These are phyloP conservation scores for Coryphaenoides rupestris DNA, from an alignment of 2,113 vertebrate species.

Conservation along the genomic window DNA sequence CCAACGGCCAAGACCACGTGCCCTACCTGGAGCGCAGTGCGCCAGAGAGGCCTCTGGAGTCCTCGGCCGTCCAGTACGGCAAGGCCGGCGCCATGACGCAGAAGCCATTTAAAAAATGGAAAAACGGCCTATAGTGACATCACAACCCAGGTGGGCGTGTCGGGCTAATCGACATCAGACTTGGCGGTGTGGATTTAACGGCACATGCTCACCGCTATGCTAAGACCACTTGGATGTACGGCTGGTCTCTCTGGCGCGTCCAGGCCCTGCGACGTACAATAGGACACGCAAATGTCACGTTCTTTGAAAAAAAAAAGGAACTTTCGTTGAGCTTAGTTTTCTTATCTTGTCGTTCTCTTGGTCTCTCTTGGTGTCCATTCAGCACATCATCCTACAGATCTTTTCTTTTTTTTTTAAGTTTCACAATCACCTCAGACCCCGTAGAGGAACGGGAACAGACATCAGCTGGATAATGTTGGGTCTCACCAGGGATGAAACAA, in stretches of 20 bases:
- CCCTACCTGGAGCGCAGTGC: constrained; percentile 62
- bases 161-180: no score
- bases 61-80: constrained; percentile 6
- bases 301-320: no score
- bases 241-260: no score
- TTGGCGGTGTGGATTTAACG: no score
- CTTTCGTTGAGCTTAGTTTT: no score
- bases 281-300: no score
- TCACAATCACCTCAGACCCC: constrained; percentile 28
- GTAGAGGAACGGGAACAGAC: not conserved
- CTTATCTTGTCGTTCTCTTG: constrained; percentile 17
- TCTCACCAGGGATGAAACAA: constrained; percentile 53
- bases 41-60: constrained; percentile 50
- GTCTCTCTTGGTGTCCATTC: not conserved
- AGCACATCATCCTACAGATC: constrained; percentile 11
- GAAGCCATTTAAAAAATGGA: no score
- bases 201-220: no score
- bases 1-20: constrained; percentile 76
- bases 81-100: constrained; percentile 55
- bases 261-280: no score
- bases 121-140: no score
- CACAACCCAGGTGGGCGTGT: no score
- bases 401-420: constrained; percentile 6
- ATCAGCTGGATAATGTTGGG: constrained; percentile 47
- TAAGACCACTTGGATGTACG: no score